phyloP scores from a whole-genome alignment of 2,797 vertebrate species.

The Myripristis murdjan region DNA sequence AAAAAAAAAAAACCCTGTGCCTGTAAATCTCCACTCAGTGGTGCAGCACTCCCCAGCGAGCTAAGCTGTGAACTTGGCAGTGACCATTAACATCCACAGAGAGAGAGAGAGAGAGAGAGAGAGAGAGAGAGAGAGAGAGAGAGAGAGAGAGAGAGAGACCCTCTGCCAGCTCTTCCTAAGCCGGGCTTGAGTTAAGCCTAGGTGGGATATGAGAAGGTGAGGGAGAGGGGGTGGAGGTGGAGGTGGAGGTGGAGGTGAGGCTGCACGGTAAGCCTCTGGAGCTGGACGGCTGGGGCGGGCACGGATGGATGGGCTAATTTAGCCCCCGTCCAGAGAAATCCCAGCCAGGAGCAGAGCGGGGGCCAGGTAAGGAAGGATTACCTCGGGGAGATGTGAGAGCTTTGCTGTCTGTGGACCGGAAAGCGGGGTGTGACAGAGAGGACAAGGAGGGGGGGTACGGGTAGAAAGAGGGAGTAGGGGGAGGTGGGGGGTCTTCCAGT shows the following conservation, averaged over 20 bases:
- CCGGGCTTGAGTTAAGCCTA: constrained; percentile 37
- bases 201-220: constrained; percentile 24
- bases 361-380: constrained; percentile 56
- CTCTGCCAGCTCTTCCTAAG: constrained; percentile 16
- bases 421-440: constrained; percentile 24
- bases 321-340: constrained; percentile 47
- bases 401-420: constrained; percentile 44
- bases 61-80: neutral
- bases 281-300: neutral
- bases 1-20: neutral
- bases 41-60: neutral
- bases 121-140: neutral
- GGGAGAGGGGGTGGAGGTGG: neutral
- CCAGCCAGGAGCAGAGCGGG: constrained; percentile 33
- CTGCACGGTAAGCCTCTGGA: neutral
- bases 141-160: neutral
- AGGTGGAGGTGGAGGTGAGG: constrained; percentile 7
- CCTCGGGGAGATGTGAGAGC: constrained; percentile 39
- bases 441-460: neutral
- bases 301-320: constrained; percentile 51
- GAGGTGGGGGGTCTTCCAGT: no score
- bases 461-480: neutral
- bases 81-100: neutral
- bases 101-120: neutral
- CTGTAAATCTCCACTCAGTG: constrained; percentile 2